Percentiles rank a stretch among this genome's conserved stretches.
Evolutionary conservation across 2,797 vertebrate genomes (phyloP).

Genomic region (Tiaroga cobitis): DNA sequence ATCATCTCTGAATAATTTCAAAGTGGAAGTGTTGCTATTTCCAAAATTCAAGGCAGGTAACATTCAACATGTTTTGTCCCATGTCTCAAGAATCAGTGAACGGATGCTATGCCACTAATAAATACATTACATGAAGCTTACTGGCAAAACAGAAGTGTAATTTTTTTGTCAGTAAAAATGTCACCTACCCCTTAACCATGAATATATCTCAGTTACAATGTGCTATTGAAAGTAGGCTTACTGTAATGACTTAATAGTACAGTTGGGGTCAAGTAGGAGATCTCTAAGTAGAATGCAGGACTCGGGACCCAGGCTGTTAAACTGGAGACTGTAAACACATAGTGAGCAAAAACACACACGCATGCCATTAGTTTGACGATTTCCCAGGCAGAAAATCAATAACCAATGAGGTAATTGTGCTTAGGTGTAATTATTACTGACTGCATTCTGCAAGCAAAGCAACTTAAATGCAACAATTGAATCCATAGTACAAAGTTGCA

Average conservation of each 20-base stretch:
- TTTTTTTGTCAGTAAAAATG: neutral
- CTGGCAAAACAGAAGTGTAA: neutral
- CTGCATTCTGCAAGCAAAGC: constrained; percentile 26
- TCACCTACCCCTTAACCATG: neutral
- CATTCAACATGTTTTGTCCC: neutral
- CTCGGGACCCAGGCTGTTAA: constrained; percentile 89
- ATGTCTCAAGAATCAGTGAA: neutral
- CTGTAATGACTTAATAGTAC: constrained; percentile 84
- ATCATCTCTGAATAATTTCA: neutral
- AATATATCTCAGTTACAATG: constrained; percentile 17
- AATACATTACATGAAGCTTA: neutral
- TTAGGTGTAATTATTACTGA: neutral
- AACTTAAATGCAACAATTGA: neutral
- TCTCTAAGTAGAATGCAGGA: constrained; percentile 87
- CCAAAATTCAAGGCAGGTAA: too few relatives aligned
- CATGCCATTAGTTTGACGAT: constrained; percentile 51
- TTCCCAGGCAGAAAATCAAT: constrained; percentile 33
- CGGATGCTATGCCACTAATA: neutral
- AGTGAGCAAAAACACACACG: constrained; percentile 58
- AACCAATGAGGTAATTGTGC: constrained; percentile 14
- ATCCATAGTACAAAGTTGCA: neutral
- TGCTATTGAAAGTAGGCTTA: constrained; percentile 74
- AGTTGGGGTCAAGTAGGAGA: constrained; percentile 85
- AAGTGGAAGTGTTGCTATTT: neutral
- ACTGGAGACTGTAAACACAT: constrained; percentile 84